Percentiles rank a stretch among this genome's conserved stretches.
These are phyloP conservation scores for Nephrotoma appendiculata DNA, from an alignment of 2,888 invertebrate species.

Conservation along the genomic window DNA sequence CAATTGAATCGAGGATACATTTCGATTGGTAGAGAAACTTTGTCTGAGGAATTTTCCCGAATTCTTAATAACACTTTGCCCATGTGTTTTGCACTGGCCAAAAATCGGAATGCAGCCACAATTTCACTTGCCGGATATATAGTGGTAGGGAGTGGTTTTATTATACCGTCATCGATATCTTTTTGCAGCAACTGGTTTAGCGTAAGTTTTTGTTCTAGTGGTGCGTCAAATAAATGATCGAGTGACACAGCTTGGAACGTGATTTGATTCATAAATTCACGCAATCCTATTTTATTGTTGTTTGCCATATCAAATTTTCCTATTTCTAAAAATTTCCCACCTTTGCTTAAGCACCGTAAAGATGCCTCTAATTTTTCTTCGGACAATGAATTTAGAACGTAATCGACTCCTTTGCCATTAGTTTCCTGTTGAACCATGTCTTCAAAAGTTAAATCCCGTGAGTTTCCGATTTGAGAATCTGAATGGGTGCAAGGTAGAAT, in stretches of 20 bases:
- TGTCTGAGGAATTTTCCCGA: constrained; percentile 19
- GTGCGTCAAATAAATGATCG: constrained; percentile 46
- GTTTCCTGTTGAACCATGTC: constrained; percentile 67
- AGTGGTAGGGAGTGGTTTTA: constrained; percentile 44
- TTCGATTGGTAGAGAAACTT: constrained; percentile 21
- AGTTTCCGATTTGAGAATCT: constrained; percentile 60
- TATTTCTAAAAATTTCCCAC: constrained; percentile 68
- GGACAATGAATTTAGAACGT: constrained; percentile 81
- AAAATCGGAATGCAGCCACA: constrained; percentile 54
- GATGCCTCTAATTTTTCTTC: constrained; percentile 78
- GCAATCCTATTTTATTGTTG: constrained; percentile 47
- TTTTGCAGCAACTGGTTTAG: background rate
- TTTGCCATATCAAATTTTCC: constrained; percentile 68
- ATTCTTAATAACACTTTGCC: constrained; percentile 48
- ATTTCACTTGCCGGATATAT: constrained; percentile 49
- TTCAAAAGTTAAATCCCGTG: constrained; percentile 77
- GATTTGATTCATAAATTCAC: constrained; percentile 52
- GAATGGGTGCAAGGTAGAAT: too few relatives aligned
- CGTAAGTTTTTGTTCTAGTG: constrained; percentile 25
- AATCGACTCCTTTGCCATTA: constrained; percentile 74
- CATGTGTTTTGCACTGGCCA: constrained; percentile 62
- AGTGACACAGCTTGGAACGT: constrained; percentile 66
- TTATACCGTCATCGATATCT: background rate
- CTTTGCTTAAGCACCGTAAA: constrained; percentile 40
- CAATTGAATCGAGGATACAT: constrained; percentile 24